Base-by-base conservation (phyloP, 2,113 vertebrate species). In the Entosphenus tridentatus region DNA sequence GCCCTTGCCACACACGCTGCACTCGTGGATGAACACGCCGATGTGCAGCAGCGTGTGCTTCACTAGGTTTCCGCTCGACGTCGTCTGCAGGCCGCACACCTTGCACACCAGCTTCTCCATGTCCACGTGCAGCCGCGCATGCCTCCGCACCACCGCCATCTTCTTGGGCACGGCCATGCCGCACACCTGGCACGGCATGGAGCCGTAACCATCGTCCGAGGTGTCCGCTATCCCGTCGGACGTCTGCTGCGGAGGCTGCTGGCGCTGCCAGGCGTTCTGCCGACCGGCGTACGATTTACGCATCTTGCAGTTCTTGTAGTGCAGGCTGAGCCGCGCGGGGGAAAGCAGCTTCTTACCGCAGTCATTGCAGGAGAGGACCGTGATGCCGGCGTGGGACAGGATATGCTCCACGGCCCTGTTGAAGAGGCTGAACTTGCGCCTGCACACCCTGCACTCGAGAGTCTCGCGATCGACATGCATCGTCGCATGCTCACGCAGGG, bases 381-480 rank as follows among this genome's bases (percentile, higher is more conserved):
- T 65, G 10, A 65, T 21, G n/a, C 62, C 62, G 10, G 62, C 62
- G 10, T 65, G 62, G 9, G 62, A 65, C 62, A 65, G 62, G n/a
- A 65, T 21, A 21, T 65, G 62, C 62, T 65, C 62, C 62, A 65
- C 62, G 2, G 62, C 62, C n/a, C 62, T n/a, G 62, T 65, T 65
- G 62, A 65, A 65, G 9, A 65, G 62, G 62, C 62, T 65, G 62
- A 65, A 65, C 10, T 65, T 65, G 62, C 62, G 62, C n/a, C 62
- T 21, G 21, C 62, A 65, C 8, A 65, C 62, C n/a, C 62, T n/a
- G 62, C 62, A 65, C 10, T 65, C 62, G n/a, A 65, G 21, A 9
- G 62, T 65, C 62, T 65, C 62, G 62, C 62, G 62, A 65, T 65
- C 21, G n/a, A 65, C 62, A 21, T 65, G 62, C 62, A 16, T n/a